Evolutionary conservation across 2,113 vertebrate species (phyloP), one percentile per base, ranked within the genome.

Genomic region (Morone saxatilis): DNA sequence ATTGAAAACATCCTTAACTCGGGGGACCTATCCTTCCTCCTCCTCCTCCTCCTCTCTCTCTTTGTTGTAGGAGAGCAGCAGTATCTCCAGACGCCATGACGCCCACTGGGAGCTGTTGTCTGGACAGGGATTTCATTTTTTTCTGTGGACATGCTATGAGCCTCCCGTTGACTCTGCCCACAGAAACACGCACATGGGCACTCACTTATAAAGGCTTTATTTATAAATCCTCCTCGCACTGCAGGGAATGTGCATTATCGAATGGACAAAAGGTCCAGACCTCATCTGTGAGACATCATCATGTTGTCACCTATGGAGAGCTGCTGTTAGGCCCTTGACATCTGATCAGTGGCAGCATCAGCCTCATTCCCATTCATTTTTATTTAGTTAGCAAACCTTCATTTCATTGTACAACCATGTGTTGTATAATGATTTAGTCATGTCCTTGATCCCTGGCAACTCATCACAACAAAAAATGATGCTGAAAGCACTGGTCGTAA

Each of bases 1-100:
- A 82, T 69, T 80, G 80, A 88, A 87, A 91, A 84, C 85, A 89
- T 86, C 71, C 76, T 85, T 70, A 85, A 86, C 87, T 93, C 90
- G 54, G 40, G 83, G 89, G 81, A 85, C 73, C 67, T 83, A 66
- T 62, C 68, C n/a, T 14, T 75, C 68, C 83, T 57, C 48, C n/a
- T 88, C 73, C 36, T 54, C 73, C 36, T 54, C 45, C 50, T 48
- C 66, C 31, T 63, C 47, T 62, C 65, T 71, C 31, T 54, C 78
- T 84, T 76, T 84, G 48, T 77, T 80, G 63, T 38, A 63, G 62
- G 45, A 76, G 67, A 82, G 76, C 65, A 61, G 62, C 71, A 48
- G 22, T 74, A 78, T 83, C 85, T 91, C 66, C 80, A 85, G 86
- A 72, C 16, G n/a, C 53, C 76, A 63, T 53, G 63, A 74, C 31